Evolutionary conservation across 2,797 vertebrate genomes (phyloP), one percentile per base, ranked within the genome.

Genomic region (Cuniculus paca): DNA sequence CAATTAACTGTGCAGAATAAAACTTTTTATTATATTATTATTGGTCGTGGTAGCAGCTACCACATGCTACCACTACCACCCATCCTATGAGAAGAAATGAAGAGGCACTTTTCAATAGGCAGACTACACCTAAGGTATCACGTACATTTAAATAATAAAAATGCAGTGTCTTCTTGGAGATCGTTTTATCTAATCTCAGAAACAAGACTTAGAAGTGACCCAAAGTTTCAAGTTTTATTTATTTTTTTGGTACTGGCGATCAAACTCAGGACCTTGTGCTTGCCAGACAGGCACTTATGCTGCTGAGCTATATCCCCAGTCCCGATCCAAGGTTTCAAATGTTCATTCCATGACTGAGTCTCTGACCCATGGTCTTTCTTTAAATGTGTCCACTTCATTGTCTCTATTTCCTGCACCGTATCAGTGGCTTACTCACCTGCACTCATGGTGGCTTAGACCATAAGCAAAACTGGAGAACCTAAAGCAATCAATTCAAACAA

Each of bases 391-490:
- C 17, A 50, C 28, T 50, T 17, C 45, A 77, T 52, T 20, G 75
- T 17, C 39, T 96, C 74, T 72, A 19, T 58, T 84, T 79, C 14
- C 45, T 61, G 16, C 2, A 54, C 8, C 19, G 2, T 61, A 19
- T 90, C 34, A 61, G 17, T 31, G 4, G 58, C 42, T 72, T 6
- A 75, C 24, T 48, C 26, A 31, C 42, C 26, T 48, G 72, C 2
- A 75, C 26, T 7, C 42, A 31, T 70, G 10, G 8, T 4, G 42
- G 2, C 54, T 84, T 61, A 34, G 6, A 74, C 16, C 88, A 54
- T 34, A 6, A 68, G 45, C 90, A 92, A 91, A 95, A 87, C 48
- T 65, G 22, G 24, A 94, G 77, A 89, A 72, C 28, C 68, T 56
- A 22, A 63, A 61, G 75, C 88, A 96, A 88, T 68, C 68, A 90